Evolutionary conservation across 2,113 vertebrate species (phyloP), one percentile per base, ranked within the genome.

Genomic region (Tachysurus vachellii): DNA sequence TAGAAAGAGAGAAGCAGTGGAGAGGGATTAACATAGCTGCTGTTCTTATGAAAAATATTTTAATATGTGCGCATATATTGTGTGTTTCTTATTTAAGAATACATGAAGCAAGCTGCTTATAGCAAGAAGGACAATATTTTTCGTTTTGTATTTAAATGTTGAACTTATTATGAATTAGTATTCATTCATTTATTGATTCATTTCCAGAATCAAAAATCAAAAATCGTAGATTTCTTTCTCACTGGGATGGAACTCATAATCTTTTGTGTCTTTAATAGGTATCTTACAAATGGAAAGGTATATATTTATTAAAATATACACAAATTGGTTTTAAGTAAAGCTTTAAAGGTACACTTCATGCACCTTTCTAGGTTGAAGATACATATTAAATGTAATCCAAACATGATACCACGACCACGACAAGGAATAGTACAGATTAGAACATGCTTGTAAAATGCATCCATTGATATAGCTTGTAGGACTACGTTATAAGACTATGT

Each of bases 71-170:
- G 36, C 36, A 36, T 36, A 36, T 36, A 36, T 36, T 36, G 36
- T 71, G 42, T 42, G 21, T 42, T 68, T 70, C 57, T 21, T 19
- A 21, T 71, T 17, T 80, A 4, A 80, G n/a, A 36, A 80, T 86
- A 53, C 21, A 66, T 54, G 53, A 84, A n/a, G 66, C 73, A 84
- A 66, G 59, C 50, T 88, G 84, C 31, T 84, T 83, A 76, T 14
- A 85, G 68, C 66, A 68, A 66, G 73, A 53, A 71, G 86, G 90
- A 89, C 87, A 85, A 56, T 83, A 23, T 85, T 88, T 83, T 16
- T 68, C 36, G 36, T 73, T 28, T 4, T 82, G 28, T 7, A 19
- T 86, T 81, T 50, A 59, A 73, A 64, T 53, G 16, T 16, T 57
- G 4, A 59, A 59, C 14, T 11, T 50, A 50, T 19, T n/a, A n/a